These are phyloP conservation scores for Liodrosophila aerea DNA, from an alignment of 2,888 invertebrate genomes.

Conservation along the genomic window DNA sequence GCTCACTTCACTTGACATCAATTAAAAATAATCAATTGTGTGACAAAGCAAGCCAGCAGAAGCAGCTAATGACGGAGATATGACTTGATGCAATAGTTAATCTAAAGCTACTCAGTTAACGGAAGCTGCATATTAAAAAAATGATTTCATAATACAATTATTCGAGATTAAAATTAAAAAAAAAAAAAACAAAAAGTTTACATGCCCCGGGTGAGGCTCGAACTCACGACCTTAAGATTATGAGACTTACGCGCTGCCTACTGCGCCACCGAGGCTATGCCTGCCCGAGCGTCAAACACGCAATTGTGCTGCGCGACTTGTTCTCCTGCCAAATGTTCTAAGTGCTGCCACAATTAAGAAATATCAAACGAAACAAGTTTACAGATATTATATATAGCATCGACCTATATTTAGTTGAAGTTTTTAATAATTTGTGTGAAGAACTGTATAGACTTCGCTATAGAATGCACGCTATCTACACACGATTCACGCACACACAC, in stretches of 20 bases:
- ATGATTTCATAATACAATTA: conserved; percentile 1
- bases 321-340: not conserved
- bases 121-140: not conserved
- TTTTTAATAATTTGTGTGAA: no score
- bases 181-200: conserved; percentile 36
- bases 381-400: not conserved
- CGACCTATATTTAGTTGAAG: not conserved
- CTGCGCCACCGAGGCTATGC: conserved; percentile 82
- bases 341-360: not conserved
- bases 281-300: conserved; percentile 24
- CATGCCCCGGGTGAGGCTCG: conserved; percentile 82
- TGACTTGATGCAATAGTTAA: no score
- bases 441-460: not conserved
- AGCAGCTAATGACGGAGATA: no score
- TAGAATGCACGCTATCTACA: no score
- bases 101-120: no score
- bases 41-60: no score
- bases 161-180: conserved; percentile 1
- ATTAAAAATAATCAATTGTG: conserved; percentile 50
- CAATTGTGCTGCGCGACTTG: conserved; percentile 29
- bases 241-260: conserved; percentile 83
- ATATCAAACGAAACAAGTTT: not conserved
- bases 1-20: conserved; percentile 63
- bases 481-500: no score
- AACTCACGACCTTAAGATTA: conserved; percentile 83